phyloP scores from a whole-genome alignment of 2,113 vertebrate genomes.

The Toxotes chatareus region DNA sequence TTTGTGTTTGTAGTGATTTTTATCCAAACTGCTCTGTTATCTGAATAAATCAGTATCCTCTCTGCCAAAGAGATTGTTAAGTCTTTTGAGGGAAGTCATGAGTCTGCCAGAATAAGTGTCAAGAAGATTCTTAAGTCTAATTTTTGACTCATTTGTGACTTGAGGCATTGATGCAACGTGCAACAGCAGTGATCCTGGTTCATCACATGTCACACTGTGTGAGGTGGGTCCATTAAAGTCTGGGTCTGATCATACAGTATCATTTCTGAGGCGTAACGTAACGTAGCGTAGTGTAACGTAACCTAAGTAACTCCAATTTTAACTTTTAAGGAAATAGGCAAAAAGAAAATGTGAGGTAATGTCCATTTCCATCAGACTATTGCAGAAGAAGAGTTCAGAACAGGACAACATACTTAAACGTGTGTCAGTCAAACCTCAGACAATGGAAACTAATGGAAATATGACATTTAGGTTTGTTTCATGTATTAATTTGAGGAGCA shows the following conservation, averaged over 20 bases:
- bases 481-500: no score
- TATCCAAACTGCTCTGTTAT: conserved; percentile 35
- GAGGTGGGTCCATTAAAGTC: neutral
- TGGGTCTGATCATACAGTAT: neutral
- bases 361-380: no score
- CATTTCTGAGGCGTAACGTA: neutral
- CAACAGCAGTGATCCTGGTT: neutral
- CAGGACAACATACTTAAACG: no score
- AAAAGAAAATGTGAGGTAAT: no score
- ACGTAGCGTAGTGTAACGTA: no score
- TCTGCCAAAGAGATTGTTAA: neutral
- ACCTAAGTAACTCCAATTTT: no score
- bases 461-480: no score
- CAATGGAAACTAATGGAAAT: no score
- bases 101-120: conserved; percentile 11
- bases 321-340: no score
- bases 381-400: no score
- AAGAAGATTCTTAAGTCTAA: neutral
- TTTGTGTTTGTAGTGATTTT: conserved; percentile 45
- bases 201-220: neutral
- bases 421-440: no score
- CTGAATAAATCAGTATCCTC: neutral
- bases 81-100: conserved; percentile 10
- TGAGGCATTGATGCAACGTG: neutral
- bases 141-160: neutral